phyloP scores from a whole-genome alignment of 2,888 invertebrate genomes.

The Tholera decimalis region DNA sequence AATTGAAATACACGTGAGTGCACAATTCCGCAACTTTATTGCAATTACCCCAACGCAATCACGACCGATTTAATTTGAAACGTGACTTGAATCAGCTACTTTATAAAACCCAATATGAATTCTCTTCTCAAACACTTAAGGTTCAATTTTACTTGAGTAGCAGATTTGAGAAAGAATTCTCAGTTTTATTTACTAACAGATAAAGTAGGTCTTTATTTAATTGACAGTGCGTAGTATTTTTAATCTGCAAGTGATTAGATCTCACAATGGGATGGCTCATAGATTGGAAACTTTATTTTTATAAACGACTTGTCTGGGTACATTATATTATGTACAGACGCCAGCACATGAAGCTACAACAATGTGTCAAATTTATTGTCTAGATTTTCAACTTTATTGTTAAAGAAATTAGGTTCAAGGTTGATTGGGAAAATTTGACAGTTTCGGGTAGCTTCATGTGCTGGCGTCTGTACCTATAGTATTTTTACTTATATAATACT shows the following conservation, averaged over 20 bases:
- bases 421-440: too few relatives aligned
- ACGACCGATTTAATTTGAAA: constrained; percentile 42
- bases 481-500: too few relatives aligned
- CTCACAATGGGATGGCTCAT: not conserved
- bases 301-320: too few relatives aligned
- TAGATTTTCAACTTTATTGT: too few relatives aligned
- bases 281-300: too few relatives aligned
- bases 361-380: too few relatives aligned
- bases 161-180: not conserved
- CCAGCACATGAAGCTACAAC: too few relatives aligned
- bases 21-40: constrained; percentile 15
- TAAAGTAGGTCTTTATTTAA: constrained; percentile 6
- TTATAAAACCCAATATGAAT: constrained; percentile 2
- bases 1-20: constrained; percentile 19
- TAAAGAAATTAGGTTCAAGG: too few relatives aligned
- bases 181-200: not conserved
- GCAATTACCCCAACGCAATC: constrained; percentile 36
- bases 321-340: too few relatives aligned
- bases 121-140: not conserved
- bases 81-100: constrained; percentile 42
- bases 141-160: constrained; percentile 25
- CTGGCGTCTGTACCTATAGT: too few relatives aligned
- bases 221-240: not conserved
- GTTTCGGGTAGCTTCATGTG: too few relatives aligned
- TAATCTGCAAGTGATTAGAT: constrained; percentile 7